phyloP scores from a whole-genome alignment of 2,797 vertebrate species.

The Adelosebastes latens region DNA sequence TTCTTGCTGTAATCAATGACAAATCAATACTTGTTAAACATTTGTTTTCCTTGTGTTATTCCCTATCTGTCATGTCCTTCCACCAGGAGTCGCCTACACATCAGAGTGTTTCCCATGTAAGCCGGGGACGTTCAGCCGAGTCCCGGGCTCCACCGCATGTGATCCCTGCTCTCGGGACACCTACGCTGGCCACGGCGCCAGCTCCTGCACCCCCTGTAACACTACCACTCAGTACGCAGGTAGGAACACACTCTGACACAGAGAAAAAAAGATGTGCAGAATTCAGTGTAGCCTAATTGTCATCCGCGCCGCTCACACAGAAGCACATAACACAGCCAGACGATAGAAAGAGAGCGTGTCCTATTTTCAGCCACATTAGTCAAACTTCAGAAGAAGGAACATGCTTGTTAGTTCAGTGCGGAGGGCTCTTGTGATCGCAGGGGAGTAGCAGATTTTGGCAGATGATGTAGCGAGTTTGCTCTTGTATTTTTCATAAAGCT shows the following conservation, averaged over 20 bases:
- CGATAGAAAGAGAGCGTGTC: slow-evolving; percentile 2
- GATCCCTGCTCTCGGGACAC: slow-evolving; percentile 90
- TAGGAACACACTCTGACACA: slow-evolving; percentile 57
- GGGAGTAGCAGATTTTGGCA: slow-evolving; percentile 3
- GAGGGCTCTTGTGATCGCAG: neutral
- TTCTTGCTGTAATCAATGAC: neutral
- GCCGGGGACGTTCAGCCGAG: slow-evolving; percentile 90
- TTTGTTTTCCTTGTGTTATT: neutral
- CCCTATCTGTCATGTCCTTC: neutral
- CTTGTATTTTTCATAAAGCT: neutral
- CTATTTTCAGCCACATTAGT: slow-evolving; percentile 43
- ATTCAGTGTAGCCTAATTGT: slow-evolving; percentile 3
- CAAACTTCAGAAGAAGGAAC: slow-evolving; percentile 32
- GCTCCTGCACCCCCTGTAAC: slow-evolving; percentile 89
- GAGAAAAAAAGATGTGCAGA: neutral
- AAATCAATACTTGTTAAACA: neutral
- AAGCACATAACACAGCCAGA: neutral
- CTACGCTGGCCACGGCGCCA: slow-evolving; percentile 91
- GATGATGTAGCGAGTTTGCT: neutral
- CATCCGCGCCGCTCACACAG: neutral
- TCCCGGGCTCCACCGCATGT: slow-evolving; percentile 89
- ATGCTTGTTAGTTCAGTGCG: neutral
- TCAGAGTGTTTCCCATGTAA: slow-evolving; percentile 97
- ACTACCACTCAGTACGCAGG: slow-evolving; percentile 89
- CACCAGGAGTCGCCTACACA: slow-evolving; percentile 93